A percentile compares a stretch with the other conserved stretches of the same genome.
These are phyloP conservation scores for Chaenogobius annularis DNA, from an alignment of 2,113 vertebrate genomes.

Conservation along the genomic window DNA sequence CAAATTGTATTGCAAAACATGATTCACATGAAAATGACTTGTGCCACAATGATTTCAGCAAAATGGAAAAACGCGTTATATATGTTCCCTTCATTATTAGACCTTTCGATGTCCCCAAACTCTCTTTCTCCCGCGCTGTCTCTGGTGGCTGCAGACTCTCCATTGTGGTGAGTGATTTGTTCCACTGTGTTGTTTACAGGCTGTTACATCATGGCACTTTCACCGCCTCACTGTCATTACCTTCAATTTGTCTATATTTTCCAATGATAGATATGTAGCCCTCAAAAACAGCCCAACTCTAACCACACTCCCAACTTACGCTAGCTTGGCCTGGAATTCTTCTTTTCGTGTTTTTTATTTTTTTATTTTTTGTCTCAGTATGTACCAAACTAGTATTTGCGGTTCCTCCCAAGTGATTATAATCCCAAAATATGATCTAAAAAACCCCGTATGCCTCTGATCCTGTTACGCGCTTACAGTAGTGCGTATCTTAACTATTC, in stretches of 20 bases:
- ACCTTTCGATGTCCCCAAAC: neutral
- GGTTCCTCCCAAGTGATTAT: neutral
- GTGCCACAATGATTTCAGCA: neutral
- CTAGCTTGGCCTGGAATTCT: no score
- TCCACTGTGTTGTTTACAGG: conserved; percentile 57
- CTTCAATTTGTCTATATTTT: conserved; percentile 38
- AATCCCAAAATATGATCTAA: neutral
- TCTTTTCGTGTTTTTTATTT: no score
- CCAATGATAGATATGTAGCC: conserved; percentile 11
- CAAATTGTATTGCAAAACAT: no score
- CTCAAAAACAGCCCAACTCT: neutral
- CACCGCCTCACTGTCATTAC: conserved; percentile 25
- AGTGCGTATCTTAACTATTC: conserved; percentile 11
- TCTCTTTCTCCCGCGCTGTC: conserved; percentile 23
- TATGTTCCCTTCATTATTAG: neutral
- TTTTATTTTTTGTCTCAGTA: no score
- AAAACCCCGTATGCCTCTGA: conserved; percentile 8
- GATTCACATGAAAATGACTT: neutral
- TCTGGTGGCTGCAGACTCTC: conserved; percentile 35
- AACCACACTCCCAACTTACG: neutral
- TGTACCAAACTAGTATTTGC: neutral
- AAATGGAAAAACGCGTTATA: neutral
- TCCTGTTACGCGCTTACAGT: conserved; percentile 13
- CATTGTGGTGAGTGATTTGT: conserved; percentile 34
- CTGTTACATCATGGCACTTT: conserved; percentile 55